These are phyloP conservation scores for Crocodylus rhombifer DNA, from an alignment of 2,797 vertebrate species.

Conservation along the genomic window DNA sequence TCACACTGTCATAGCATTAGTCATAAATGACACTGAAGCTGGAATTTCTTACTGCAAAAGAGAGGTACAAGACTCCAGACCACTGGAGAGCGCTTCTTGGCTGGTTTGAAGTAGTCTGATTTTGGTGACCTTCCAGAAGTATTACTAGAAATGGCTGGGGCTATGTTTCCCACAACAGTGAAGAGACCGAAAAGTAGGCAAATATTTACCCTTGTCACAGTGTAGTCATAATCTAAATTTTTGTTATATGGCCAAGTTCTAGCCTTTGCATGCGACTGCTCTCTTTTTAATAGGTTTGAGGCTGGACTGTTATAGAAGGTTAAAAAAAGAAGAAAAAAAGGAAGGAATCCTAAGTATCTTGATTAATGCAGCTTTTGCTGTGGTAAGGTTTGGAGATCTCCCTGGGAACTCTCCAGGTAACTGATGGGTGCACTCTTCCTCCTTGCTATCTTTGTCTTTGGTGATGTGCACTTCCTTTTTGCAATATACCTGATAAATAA, in stretches of 20 bases:
- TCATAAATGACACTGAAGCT: neutral
- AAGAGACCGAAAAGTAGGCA: neutral
- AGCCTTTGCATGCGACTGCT: neutral
- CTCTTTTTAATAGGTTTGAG: neutral
- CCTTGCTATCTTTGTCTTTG: neutral
- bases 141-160: neutral
- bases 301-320: neutral
- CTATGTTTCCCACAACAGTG: neutral
- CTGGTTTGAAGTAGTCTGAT: neutral
- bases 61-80: neutral
- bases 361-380: accelerated
- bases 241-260: neutral
- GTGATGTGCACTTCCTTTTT: neutral
- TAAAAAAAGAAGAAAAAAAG: neutral
- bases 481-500: neutral
- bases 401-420: neutral
- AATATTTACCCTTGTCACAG: neutral
- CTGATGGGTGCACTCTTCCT: neutral
- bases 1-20: neutral
- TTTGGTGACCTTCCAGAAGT: neutral
- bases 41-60: neutral
- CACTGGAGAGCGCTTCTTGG: neutral
- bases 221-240: neutral
- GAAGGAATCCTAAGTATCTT: no score
- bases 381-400: neutral